A percentile compares a stretch with the other conserved stretches of the same genome.
These are phyloP conservation scores for Lepus timidus DNA, from an alignment of 2,113 vertebrate species.

Conservation along the genomic window DNA sequence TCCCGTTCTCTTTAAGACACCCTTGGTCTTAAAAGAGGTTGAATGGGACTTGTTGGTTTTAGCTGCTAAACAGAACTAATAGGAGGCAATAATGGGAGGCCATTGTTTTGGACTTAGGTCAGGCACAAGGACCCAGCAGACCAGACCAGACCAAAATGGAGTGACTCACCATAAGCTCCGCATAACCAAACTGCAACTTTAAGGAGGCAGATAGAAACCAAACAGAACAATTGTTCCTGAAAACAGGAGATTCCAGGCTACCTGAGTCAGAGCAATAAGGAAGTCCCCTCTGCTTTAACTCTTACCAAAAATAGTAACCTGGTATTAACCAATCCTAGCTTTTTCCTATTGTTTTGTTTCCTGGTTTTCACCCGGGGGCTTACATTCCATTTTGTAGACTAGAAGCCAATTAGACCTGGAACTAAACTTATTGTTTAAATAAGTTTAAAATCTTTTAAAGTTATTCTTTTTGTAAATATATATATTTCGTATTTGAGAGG, in stretches of 20 bases:
- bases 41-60: neutral
- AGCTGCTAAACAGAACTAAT: neutral
- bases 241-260: slow-evolving; percentile 49
- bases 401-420: neutral
- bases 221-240: neutral
- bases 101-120: neutral
- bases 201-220: neutral
- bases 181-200: neutral
- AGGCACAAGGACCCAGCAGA: neutral
- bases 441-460: too few species aligned
- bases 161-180: neutral
- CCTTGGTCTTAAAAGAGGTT: neutral
- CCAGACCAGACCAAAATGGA: neutral
- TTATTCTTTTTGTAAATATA: too few species aligned
- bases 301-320: neutral
- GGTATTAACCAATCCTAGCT: neutral
- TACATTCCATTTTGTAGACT: neutral
- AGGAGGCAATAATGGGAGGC: neutral
- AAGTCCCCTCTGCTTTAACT: neutral
- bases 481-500: too few species aligned
- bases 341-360: neutral
- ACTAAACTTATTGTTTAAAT: neutral
- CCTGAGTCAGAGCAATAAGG: slow-evolving; percentile 29
- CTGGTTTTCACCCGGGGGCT: neutral
- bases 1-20: neutral